Evolutionary conservation across 1,140 invertebrate species (phyloP), one percentile per base, ranked within the genome.

Genomic region (Spodoptera litura): DNA sequence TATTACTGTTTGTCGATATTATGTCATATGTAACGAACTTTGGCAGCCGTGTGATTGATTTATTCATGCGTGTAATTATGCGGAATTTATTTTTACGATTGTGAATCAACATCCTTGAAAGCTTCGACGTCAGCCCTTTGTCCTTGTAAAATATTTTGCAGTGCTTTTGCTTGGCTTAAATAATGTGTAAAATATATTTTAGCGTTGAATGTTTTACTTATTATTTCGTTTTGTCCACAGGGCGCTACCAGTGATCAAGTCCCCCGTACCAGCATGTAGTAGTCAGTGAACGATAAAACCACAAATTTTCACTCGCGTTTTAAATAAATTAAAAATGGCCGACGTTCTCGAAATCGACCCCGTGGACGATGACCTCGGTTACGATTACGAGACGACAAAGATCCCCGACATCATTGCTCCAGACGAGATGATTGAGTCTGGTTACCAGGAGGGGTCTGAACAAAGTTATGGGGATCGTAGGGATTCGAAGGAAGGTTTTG

Each of bases 351-450:
- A 88, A 68, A 82, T 74, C 81, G 84, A 88, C 70, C 49, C 66
- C 72, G 83, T 92, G 61, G 88, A 90, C 71, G 93, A 94, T 52
- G 91, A 94, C 56, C 88, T 90, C 82, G 90, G 88, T 44, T 93
- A 91, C 84, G 91, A 92, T 20, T 93, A 88, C 84, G 91, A 94
- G 78, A 86, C 85, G 64, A 89, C 90, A 8, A 91, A 93, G 66
- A 90, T 92, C 80, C 92, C 93, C 6, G 92, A 94, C 51, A 94
- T 94, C 62, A 86, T 94, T 5, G 89, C 92, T 0, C 87, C 92
- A 0, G 92, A 94, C 62, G 93, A 94, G 11, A 93, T 93, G 91
- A 91, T 90, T 74, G 93, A 94, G 74, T 93, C 91, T 3, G 92
- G 91, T 0, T 94, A 93, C 71, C 91, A 92, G 59, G 92, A 93